Evolutionary conservation across 2,797 vertebrate species (phyloP), one percentile per base, ranked within the genome.

Genomic region (Catostomus latipinnis): DNA sequence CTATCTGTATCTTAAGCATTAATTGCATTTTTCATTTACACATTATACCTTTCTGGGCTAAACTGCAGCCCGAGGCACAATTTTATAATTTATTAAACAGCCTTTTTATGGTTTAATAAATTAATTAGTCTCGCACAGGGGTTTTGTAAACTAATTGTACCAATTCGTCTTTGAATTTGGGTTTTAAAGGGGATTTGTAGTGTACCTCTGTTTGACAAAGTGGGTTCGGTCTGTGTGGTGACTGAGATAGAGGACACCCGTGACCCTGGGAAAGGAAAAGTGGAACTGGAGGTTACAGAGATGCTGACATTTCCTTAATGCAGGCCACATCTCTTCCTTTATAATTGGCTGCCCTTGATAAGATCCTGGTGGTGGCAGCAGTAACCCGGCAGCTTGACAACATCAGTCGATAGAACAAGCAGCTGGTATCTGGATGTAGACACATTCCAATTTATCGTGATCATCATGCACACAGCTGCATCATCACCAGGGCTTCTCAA

Each of bases 301-400:
- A 90, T 91, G 91, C 90, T 93, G 91, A 93, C 91, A 92, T 93
- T 92, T 92, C 77, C 85, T 89, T 87, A 80, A 89, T 87, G 80
- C 86, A 54, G 81, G 87, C 84, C 84, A 85, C 73, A 83, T 91
- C 87, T 89, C 88, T 88, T 89, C 88, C 66, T 87, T 91, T 90
- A 90, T 92, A 93, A 94, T 92, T 92, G 91, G 84, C 88, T 88
- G 87, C 88, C 79, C 83, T 87, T 90, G 90, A 93, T 94, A 93
- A 93, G 90, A 92, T 91, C 89, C 85, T 89, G 90, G 89, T 88
- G 89, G 85, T 76, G 77, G 85, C 85, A 72, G 82, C 85, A 72
- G 83, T 82, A 78, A 84, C 61, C 84, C 62, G 58, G 72, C 80
- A 77, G 22, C 65, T 69, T 54, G 52, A 63, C 60, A 57, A 74